phyloP scores from a whole-genome alignment of 1,140 invertebrate species.

The Hormaphis cornu region DNA sequence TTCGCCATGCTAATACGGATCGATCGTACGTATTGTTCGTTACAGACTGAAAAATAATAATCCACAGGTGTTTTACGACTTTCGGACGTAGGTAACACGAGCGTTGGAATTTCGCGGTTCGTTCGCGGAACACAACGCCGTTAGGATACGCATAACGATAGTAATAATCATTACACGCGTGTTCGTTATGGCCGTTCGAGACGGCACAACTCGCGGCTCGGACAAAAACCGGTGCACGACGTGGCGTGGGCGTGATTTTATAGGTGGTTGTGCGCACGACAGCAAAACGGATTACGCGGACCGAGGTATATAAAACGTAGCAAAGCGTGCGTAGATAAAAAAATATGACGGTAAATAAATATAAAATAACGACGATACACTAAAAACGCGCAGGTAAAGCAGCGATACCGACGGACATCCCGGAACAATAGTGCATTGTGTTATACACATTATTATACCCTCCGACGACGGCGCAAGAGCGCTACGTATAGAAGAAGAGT shows the following conservation, averaged over 20 bases:
- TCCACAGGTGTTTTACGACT: no score
- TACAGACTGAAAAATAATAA: no score
- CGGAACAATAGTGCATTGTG: slow-evolving; percentile 28
- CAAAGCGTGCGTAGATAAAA: neutral
- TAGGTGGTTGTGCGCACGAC: slow-evolving; percentile 1
- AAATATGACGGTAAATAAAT: neutral
- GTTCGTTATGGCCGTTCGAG: neutral
- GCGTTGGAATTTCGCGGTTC: no score
- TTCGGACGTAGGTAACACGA: no score
- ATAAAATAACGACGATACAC: slow-evolving; percentile 8
- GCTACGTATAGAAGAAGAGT: no score
- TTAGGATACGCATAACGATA: no score
- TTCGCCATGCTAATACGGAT: no score
- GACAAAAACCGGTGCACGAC: neutral
- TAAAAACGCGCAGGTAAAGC: neutral
- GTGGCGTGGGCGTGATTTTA: slow-evolving; percentile 24
- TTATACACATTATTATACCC: no score
- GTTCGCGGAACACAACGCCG: no score
- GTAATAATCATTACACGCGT: slow-evolving; percentile 17
- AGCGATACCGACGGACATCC: neutral
- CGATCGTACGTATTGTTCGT: no score
- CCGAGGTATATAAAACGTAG: neutral
- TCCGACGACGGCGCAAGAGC: no score
- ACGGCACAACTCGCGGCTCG: neutral
- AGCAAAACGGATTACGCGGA: slow-evolving; percentile 19